These are phyloP conservation scores for Achatina immaculata DNA, from an alignment of 1,140 invertebrate genomes.

Conservation along the genomic window DNA sequence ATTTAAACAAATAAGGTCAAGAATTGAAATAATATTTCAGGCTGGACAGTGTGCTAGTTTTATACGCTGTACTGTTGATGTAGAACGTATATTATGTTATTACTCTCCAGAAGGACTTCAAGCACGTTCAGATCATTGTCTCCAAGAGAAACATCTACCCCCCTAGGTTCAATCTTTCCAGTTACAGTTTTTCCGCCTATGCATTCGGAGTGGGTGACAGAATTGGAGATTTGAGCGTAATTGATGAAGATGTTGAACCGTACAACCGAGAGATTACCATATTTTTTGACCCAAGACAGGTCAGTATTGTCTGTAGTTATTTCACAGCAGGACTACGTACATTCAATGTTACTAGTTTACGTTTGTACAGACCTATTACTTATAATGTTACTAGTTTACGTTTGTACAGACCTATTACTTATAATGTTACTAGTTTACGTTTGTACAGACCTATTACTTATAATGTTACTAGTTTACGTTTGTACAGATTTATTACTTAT, in stretches of 20 bases:
- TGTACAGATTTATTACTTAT: too few species aligned
- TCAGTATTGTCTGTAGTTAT: neutral
- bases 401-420: neutral
- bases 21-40: too few species aligned
- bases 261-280: conserved; percentile 45
- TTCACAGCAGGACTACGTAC: neutral
- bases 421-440: neutral
- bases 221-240: conserved; percentile 39
- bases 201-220: conserved; percentile 25
- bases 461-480: neutral
- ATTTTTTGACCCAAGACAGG: neutral
- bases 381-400: neutral
- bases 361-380: neutral
- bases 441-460: neutral
- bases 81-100: too few species aligned
- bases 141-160: conserved; percentile 42
- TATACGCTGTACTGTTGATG: too few species aligned
- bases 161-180: conserved; percentile 38
- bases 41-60: too few species aligned
- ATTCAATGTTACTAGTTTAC: neutral
- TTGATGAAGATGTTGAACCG: conserved; percentile 37
- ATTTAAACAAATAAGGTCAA: too few species aligned
- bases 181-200: conserved; percentile 40
- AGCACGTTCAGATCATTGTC: conserved; percentile 43
- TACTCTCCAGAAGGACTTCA: conserved; percentile 27